Percentiles rank a stretch among this genome's conserved stretches.
Evolutionary conservation across 2,113 vertebrate genomes (phyloP).

Genomic region (Leuciscus idus): DNA sequence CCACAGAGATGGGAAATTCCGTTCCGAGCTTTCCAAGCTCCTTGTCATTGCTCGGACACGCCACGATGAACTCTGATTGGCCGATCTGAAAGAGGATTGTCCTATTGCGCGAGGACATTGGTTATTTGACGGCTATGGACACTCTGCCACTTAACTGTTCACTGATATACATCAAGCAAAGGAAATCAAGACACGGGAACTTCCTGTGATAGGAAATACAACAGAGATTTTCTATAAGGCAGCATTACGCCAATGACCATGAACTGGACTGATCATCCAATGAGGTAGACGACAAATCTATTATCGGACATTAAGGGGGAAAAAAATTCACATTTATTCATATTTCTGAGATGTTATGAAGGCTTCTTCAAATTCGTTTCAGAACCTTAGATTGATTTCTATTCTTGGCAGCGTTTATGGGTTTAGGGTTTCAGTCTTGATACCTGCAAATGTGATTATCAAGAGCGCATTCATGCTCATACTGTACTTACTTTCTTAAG

Average conservation of each 20-base stretch:
- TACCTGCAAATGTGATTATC: conserved; percentile 14
- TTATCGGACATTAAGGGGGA: neutral
- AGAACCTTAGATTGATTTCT: conserved; percentile 10
- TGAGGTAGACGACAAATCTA: neutral
- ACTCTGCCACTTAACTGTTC: conserved; percentile 16
- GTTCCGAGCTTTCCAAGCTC: conserved; percentile 88
- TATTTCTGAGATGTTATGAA: conserved; percentile 2
- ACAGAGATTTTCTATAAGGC: neutral
- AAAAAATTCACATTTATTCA: neutral
- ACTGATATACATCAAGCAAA: conserved; percentile 18
- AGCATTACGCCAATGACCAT: neutral
- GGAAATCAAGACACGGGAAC: neutral
- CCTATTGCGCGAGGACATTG: neutral
- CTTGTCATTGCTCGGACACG: conserved; percentile 77
- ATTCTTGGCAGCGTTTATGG: neutral
- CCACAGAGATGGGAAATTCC: conserved; percentile 89
- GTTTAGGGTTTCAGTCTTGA: conserved; percentile 4
- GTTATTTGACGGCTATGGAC: conserved; percentile 7
- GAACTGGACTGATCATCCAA: neutral
- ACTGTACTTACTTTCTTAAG: conserved; percentile 21
- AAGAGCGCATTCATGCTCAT: neutral
- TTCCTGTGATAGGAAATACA: neutral
- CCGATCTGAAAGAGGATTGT: conserved; percentile 29
- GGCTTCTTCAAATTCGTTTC: neutral
- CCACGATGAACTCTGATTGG: conserved; percentile 84